These are phyloP conservation scores for Podarcis raffonei DNA, from an alignment of 2,113 vertebrate species.

Conservation along the genomic window DNA sequence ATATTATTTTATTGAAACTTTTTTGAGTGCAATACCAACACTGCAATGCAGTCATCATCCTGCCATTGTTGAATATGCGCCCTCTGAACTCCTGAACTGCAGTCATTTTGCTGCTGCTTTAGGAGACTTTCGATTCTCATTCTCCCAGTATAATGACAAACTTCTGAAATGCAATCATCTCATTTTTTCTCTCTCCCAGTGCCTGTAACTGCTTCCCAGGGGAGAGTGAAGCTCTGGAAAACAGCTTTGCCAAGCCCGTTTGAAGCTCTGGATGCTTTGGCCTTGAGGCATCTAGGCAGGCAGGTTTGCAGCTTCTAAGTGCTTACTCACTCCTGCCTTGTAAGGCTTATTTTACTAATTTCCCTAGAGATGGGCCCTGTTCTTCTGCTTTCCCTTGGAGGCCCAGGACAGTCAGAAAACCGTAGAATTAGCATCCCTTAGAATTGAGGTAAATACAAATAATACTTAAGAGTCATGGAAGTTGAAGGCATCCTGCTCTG, in stretches of 20 bases:
- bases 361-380: slow-evolving; percentile 22
- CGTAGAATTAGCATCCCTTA: neutral
- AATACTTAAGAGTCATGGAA: neutral
- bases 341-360: slow-evolving; percentile 23
- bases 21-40: too few relatives aligned
- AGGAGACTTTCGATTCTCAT: fast-evolving
- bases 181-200: slow-evolving; percentile 3
- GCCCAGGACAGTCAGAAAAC: neutral
- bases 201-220: neutral
- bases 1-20: too few relatives aligned
- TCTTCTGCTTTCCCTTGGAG: slow-evolving; percentile 20
- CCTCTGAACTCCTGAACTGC: neutral
- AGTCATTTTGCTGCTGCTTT: neutral
- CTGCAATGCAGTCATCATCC: too few relatives aligned
- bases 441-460: neutral
- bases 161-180: neutral
- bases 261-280: neutral
- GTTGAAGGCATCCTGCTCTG: slow-evolving; percentile 4
- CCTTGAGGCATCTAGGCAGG: neutral
- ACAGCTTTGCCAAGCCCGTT: neutral
- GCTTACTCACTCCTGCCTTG: slow-evolving; percentile 6
- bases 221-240: slow-evolving; percentile 13
- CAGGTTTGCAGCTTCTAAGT: neutral
- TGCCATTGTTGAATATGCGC: neutral
- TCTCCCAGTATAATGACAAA: neutral